These are phyloP conservation scores for Lathronympha strigana DNA, from an alignment of 2,888 invertebrate genomes.

Conservation along the genomic window DNA sequence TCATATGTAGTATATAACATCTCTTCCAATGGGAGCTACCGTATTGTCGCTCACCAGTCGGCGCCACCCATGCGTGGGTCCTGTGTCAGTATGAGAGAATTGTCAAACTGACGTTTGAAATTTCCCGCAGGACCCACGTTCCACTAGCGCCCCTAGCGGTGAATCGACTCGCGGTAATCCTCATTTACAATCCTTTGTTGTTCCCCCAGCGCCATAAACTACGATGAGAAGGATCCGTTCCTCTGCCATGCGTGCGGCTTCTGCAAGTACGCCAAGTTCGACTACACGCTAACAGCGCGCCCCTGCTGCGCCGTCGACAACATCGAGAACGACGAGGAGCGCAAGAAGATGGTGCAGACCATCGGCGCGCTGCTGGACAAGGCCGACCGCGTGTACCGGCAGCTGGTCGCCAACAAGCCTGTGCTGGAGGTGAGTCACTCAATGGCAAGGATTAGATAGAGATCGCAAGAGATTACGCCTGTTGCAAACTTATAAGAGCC, in stretches of 20 bases:
- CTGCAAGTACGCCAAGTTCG: conserved; percentile 99
- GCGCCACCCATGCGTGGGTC: no score
- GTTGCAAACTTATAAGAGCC: no score
- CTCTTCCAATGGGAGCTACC: no score
- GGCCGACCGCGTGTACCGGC: conserved; percentile 96
- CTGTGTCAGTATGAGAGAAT: no score
- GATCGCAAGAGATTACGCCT: no score
- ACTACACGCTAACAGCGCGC: conserved; percentile 95
- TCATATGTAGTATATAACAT: no score
- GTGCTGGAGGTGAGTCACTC: conserved; percentile 90
- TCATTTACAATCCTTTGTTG: neutral
- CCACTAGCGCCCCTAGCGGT: no score
- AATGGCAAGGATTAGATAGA: no score
- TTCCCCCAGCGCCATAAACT: conserved; percentile 94
- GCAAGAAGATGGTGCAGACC: conserved; percentile 96
- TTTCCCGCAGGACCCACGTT: no score
- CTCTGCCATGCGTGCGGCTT: conserved; percentile 99
- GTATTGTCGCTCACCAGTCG: no score
- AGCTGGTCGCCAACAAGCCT: conserved; percentile 95
- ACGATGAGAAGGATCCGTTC: conserved; percentile 99
- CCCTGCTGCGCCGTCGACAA: conserved; percentile 98
- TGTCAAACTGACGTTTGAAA: no score
- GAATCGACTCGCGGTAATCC: no score
- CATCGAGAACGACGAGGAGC: conserved; percentile 98
- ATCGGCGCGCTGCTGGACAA: conserved; percentile 96